Base-by-base conservation (phyloP, 2,888 invertebrate genomes). In the Leptodirus hochenwartii region DNA sequence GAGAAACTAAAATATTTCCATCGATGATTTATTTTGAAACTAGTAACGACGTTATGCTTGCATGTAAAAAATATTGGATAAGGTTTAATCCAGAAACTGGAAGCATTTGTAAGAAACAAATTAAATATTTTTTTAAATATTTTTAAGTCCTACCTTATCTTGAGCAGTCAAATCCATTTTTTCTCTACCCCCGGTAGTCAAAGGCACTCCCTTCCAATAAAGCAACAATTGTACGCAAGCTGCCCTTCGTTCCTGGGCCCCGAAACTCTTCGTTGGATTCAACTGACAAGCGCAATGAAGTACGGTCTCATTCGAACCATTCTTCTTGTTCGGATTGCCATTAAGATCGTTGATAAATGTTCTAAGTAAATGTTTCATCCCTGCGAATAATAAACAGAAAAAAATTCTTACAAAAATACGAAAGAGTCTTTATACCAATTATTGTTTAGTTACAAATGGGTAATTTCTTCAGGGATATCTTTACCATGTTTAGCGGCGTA, bases 321-420 rank as follows among this genome's bases (percentile, higher is more conserved):
- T 74, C 35, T 62, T 64, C 50, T 72, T 72, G 50, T 73, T 74
- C 12, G 73, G 72, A 49, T 74, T 72, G 5, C 72, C 73, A 17
- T 64, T 64, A 32, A 68, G 53, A 36, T 72, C 69, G 44, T 59
- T 62, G 15, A 74, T 52, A 47, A 74, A 72, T 34, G 69, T 66
- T 42, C 72, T 53, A 15, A 70, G 47, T 36, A 71, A 50, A 42
- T 66, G 66, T 44, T 69, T 68, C 59, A 59, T 57, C 34, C 54
- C 55, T 55, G 31, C 9, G 43, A 39, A n/a, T 6, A n/a, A 13
- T 9, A n/a, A 10, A 15, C n/a, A 8, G n/a, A n/a, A n/a, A 20
- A 20, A 6, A 20, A 20, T 20, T 8, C n/a, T 20, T 6, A n/a
- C 20, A 20, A 20, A 20, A n/a, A n/a, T n/a, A 20, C 20, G 20